Evolutionary conservation across 1,140 invertebrate genomes (phyloP), one percentile per base, ranked within the genome.

Genomic region (Drosophila quadrilineata): DNA sequence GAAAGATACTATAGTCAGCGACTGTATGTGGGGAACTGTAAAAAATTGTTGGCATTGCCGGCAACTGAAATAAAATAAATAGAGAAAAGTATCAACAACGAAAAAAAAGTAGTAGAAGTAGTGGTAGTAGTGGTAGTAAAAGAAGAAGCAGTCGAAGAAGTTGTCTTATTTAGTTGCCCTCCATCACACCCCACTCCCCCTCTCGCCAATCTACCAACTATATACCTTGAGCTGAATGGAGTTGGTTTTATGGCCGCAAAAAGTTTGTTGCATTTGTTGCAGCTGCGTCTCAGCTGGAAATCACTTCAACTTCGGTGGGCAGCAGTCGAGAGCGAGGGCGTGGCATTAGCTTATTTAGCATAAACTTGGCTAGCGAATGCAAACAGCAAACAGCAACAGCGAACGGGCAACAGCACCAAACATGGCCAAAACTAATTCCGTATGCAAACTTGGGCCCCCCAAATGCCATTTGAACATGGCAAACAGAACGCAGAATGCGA

Each of bases 31-130:
- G n/a, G 60, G 38, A 73, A 66, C 77, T 77, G 74, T 85, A 77
- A 67, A 85, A 82, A 82, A 77, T 82, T 84, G 71, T 56, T 60
- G 59, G 75, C 74, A 56, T 29, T 69, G 52, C 71, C 63, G 50
- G 68, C 63, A 84, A 60, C 48, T 64, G 70, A 84, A 82, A 85
- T 77, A 77, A 77, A 77, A 84, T 85, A 84, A 77, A 82, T 82
- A 77, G 31, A 59, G 53, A 67, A 56, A 73, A 63, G 65, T 57
- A 56, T 57, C 4, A 46, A 40, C 10, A 41, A 31, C n/a, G n/a
- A 58, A 49, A 45, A 52, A 52, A 58, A 45, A 40, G 35, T 19
- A 70, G 74, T 80, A 71, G 58, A 41, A 64, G 54, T 57, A 58
- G 41, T 45, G n/a, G n/a, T n/a, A n/a, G n/a, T n/a, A n/a, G n/a